Conservation (phyloP, 1,140 invertebrate genomes). For the Drosophila ananassae region DNA sequence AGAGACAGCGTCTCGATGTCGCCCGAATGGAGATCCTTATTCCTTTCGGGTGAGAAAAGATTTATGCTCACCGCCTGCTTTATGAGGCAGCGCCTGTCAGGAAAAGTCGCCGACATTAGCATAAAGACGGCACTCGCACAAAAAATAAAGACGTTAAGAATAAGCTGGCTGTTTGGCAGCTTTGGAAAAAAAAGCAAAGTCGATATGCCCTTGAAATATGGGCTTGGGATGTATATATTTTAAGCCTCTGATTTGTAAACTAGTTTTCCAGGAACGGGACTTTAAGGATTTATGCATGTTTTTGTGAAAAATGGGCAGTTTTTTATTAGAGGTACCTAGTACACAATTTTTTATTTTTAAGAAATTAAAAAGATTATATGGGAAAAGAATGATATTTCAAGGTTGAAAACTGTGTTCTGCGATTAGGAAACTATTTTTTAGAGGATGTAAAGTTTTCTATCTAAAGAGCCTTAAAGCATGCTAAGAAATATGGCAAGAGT, state of each 20-base stretch:
- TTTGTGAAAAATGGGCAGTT: too few species aligned
- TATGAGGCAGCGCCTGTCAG: slow-evolving; percentile 41
- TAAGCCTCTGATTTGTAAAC: background rate
- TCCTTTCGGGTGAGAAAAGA: slow-evolving; percentile 33
- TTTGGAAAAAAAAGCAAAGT: background rate
- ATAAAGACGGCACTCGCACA: slow-evolving; percentile 38
- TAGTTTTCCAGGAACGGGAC: background rate
- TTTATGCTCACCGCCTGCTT: slow-evolving; percentile 55
- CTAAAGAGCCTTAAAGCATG: too few species aligned
- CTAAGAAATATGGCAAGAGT: too few species aligned
- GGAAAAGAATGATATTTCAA: too few species aligned
- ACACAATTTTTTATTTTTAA: too few species aligned
- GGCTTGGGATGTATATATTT: too few species aligned
- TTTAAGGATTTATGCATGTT: too few species aligned
- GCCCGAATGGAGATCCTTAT: slow-evolving; percentile 39
- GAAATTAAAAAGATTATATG: too few species aligned
- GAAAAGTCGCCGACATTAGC: slow-evolving; percentile 58
- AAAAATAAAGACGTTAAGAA: slow-evolving; percentile 1
- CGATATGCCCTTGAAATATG: background rate
- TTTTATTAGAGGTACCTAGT: too few species aligned
- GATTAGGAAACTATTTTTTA: too few species aligned
- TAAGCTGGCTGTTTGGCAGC: background rate
- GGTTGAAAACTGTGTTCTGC: too few species aligned
- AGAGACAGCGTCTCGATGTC: slow-evolving; percentile 61
- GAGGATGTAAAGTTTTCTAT: too few species aligned